Conservation (phyloP, 2,113 vertebrate species). For the Glaucidium brasilianum region DNA sequence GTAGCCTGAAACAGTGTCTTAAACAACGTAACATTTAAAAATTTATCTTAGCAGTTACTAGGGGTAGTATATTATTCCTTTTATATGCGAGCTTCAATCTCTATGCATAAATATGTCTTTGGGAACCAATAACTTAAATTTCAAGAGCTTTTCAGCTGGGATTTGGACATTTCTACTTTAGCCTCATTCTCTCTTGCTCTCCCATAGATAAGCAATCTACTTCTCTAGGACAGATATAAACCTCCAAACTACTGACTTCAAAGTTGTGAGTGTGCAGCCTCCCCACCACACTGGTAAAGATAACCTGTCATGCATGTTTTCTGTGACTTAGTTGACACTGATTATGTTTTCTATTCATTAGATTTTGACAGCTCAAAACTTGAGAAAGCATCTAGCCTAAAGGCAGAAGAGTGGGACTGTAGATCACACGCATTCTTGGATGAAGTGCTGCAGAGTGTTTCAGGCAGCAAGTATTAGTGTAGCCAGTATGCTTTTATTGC, state of each 20-base stretch:
- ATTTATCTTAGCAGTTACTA: not conserved
- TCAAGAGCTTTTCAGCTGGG: not conserved
- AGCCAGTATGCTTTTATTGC: not conserved
- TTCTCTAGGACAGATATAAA: not conserved
- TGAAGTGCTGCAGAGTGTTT: not conserved
- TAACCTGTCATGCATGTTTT: not conserved
- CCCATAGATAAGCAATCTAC: not conserved
- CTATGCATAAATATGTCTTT: not conserved
- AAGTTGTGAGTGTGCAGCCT: not conserved
- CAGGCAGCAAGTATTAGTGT: not conserved
- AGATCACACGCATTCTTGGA: not conserved
- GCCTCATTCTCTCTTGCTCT: not conserved
- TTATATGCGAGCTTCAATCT: not conserved
- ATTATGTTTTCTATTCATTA: not conserved
- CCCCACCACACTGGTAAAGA: not conserved
- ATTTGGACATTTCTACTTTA: not conserved
- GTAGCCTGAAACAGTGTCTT: not conserved
- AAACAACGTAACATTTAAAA: not conserved
- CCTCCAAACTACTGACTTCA: not conserved
- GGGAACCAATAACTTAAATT: not conserved
- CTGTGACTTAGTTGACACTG: not conserved
- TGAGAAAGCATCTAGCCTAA: conserved; percentile 7
- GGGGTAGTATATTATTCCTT: not conserved
- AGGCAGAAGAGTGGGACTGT: conserved; percentile 15
- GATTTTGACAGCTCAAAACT: conserved; percentile 19